These are phyloP conservation scores for Ostrea edulis DNA, from an alignment of 1,140 invertebrate species.

Conservation along the genomic window DNA sequence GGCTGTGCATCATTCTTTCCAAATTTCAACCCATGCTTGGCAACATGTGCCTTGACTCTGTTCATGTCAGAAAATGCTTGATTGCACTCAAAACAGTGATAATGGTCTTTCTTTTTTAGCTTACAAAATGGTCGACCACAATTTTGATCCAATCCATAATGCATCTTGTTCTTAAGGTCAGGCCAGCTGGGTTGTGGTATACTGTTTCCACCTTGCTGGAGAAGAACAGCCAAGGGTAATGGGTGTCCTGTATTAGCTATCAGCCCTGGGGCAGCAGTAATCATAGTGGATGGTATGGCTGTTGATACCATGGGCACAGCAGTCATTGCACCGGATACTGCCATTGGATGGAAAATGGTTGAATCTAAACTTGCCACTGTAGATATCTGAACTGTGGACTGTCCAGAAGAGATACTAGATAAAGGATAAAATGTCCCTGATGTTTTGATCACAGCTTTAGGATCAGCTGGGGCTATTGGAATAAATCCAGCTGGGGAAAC, in stretches of 20 bases:
- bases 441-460: slow-evolving; percentile 56
- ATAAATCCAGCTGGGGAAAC: slow-evolving; percentile 24
- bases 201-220: slow-evolving; percentile 70
- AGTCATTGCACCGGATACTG: slow-evolving; percentile 8
- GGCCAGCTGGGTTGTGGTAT: slow-evolving; percentile 66
- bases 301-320: slow-evolving; percentile 46
- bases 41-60: slow-evolving; percentile 78
- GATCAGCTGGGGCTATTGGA: slow-evolving; percentile 38
- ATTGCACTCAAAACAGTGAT: slow-evolving; percentile 92
- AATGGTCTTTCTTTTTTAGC: slow-evolving; percentile 90
- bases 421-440: slow-evolving; percentile 92
- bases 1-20: slow-evolving; percentile 46
- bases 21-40: slow-evolving; percentile 77
- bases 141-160: slow-evolving; percentile 80
- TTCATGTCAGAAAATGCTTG: slow-evolving; percentile 83
- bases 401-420: slow-evolving; percentile 83
- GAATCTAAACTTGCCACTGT: slow-evolving; percentile 14
- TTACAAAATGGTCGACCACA: slow-evolving; percentile 92
- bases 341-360: slow-evolving; percentile 41
- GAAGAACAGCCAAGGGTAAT: slow-evolving; percentile 71
- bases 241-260: slow-evolving; percentile 53
- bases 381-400: neutral
- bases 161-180: slow-evolving; percentile 68
- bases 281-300: slow-evolving; percentile 44
- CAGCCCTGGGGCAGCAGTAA: slow-evolving; percentile 41